These are phyloP conservation scores for Acanthosepion esculentum DNA, from an alignment of 2,888 invertebrate species.

Conservation along the genomic window DNA sequence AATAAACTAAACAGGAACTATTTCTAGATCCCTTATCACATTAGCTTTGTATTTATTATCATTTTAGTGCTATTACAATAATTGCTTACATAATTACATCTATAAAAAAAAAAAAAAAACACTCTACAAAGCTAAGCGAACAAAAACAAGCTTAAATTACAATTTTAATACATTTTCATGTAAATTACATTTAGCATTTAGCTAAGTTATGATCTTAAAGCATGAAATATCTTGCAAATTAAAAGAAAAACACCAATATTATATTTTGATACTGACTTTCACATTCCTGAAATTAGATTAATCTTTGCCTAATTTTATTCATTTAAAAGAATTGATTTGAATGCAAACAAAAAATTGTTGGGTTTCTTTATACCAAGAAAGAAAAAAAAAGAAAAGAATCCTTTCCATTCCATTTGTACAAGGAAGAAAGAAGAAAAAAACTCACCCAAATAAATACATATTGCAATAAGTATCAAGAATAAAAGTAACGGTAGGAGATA, in stretches of 20 bases:
- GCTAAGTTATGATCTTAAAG: background rate
- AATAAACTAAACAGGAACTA: too few relatives aligned
- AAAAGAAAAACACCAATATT: background rate
- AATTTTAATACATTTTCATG: background rate
- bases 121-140: too few relatives aligned
- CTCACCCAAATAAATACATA: constrained; percentile 70
- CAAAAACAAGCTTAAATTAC: too few relatives aligned
- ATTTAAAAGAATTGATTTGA: background rate
- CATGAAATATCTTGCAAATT: background rate
- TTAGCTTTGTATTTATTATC: too few relatives aligned
- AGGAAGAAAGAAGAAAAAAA: background rate
- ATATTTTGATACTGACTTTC: too few relatives aligned
- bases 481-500: constrained; percentile 67
- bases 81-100: too few relatives aligned
- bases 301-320: background rate
- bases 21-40: too few relatives aligned
- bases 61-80: too few relatives aligned
- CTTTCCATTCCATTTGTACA: background rate
- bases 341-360: background rate
- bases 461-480: constrained; percentile 70
- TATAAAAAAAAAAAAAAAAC: too few relatives aligned
- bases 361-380: background rate
- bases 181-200: background rate
- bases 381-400: background rate
- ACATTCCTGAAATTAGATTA: background rate